phyloP scores from a whole-genome alignment of 2,888 invertebrate genomes.

The Thera britannica region DNA sequence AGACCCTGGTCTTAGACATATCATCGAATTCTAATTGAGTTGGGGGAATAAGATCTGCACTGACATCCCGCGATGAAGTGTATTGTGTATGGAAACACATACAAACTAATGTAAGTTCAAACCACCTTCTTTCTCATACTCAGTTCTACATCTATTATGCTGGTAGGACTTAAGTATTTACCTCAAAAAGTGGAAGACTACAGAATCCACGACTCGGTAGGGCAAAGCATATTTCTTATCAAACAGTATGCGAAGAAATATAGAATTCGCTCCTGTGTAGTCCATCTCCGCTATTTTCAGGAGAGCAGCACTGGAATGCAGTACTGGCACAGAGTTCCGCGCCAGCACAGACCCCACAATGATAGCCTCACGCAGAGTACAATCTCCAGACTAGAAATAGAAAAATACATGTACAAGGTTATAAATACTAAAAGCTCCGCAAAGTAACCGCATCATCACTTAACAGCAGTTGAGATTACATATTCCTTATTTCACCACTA shows the following conservation, averaged over 20 bases:
- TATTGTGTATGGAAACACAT: no score
- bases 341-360: slow-evolving; percentile 96
- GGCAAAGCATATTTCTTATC: slow-evolving; percentile 99
- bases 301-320: slow-evolving; percentile 98
- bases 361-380: slow-evolving; percentile 97
- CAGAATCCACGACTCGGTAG: slow-evolving; percentile 96
- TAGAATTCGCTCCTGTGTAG: slow-evolving; percentile 97
- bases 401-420: not conserved
- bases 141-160: no score
- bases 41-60: no score
- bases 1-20: no score
- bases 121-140: no score
- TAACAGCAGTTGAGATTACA: no score
- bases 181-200: slow-evolving; percentile 97
- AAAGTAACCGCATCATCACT: no score
- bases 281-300: slow-evolving; percentile 99
- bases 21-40: no score
- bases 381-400: slow-evolving; percentile 91
- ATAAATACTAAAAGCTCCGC: not conserved
- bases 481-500: no score
- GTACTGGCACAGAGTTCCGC: slow-evolving; percentile 95
- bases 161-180: slow-evolving; percentile 53
- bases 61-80: no score
- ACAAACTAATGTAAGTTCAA: no score
- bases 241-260: slow-evolving; percentile 96